Conservation (phyloP, 2,888 invertebrate genomes). For the Protophormia terraenovae region DNA sequence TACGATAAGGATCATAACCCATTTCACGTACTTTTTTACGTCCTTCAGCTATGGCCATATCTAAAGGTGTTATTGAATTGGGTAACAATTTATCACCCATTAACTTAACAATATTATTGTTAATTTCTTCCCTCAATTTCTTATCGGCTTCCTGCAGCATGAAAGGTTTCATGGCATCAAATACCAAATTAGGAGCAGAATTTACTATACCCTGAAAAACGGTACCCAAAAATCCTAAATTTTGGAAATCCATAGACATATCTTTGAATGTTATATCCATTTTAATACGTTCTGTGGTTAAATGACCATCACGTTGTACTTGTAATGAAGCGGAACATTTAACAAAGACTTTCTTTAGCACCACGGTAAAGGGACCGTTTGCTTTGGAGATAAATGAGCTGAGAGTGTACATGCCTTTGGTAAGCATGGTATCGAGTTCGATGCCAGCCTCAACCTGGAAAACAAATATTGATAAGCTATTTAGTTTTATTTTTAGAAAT, state of each 20-base stretch:
- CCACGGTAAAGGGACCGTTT: conserved; percentile 89
- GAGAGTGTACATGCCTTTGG: conserved; percentile 89
- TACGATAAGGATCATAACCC: conserved; percentile 88
- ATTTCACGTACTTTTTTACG: conserved; percentile 85
- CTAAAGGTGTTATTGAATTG: conserved; percentile 92
- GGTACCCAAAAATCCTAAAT: conserved; percentile 88
- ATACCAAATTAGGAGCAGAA: conserved; percentile 90
- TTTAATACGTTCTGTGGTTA: conserved; percentile 89
- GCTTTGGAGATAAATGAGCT: conserved; percentile 87
- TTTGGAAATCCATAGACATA: conserved; percentile 91
- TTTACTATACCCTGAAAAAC: conserved; percentile 89
- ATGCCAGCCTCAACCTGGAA: conserved; percentile 87
- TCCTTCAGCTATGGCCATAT: conserved; percentile 89
- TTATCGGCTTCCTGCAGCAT: conserved; percentile 90
- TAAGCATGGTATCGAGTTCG: conserved; percentile 86
- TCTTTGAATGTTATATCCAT: conserved; percentile 90
- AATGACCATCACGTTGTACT: conserved; percentile 88
- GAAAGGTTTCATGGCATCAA: conserved; percentile 93
- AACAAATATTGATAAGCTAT: background rate
- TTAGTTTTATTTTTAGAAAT: background rate
- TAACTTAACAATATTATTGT: conserved; percentile 87
- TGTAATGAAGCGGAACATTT: conserved; percentile 87
- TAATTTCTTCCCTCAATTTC: conserved; percentile 88
- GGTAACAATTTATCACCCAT: conserved; percentile 88
- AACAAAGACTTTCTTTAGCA: conserved; percentile 87